These are phyloP conservation scores for Enteromius mattozi DNA, from an alignment of 2,797 vertebrate species.

Conservation along the genomic window DNA sequence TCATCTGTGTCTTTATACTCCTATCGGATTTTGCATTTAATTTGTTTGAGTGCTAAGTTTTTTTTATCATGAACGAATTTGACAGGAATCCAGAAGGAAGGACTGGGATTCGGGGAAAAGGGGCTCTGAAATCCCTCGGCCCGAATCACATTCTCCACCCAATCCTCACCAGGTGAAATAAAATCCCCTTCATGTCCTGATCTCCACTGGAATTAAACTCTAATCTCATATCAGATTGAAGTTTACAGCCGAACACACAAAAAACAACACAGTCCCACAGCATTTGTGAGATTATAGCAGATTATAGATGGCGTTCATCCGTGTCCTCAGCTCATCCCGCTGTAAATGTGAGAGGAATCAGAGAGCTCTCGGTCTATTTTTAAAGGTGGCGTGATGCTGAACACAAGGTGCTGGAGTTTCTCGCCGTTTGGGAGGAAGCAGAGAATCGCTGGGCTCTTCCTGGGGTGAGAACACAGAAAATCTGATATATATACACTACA, in stretches of 20 bases:
- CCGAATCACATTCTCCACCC: slow-evolving; percentile 85
- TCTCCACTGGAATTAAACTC: slow-evolving; percentile 1
- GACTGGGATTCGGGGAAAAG: slow-evolving; percentile 87
- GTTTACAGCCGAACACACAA: background rate
- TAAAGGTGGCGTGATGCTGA: slow-evolving; percentile 75
- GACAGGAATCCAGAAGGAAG: slow-evolving; percentile 84
- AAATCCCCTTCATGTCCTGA: background rate
- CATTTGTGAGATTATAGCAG: slow-evolving; percentile 19
- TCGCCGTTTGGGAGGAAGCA: slow-evolving; percentile 75
- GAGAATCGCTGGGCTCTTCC: slow-evolving; percentile 80
- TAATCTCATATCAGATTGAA: slow-evolving; percentile 13
- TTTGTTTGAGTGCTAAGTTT: background rate
- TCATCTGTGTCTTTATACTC: background rate
- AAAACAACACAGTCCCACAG: background rate
- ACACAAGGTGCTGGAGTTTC: slow-evolving; percentile 83
- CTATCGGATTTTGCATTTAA: background rate
- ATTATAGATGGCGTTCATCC: background rate
- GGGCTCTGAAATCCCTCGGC: slow-evolving; percentile 83
- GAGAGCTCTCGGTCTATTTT: background rate
- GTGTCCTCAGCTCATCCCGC: background rate
- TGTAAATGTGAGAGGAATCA: background rate
- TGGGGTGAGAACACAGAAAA: slow-evolving; percentile 77
- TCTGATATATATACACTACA: background rate
- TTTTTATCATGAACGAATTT: slow-evolving; percentile 20
- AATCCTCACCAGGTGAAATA: slow-evolving; percentile 83